phyloP scores from a whole-genome alignment of 2,888 invertebrate species.

The Philhelius pedissequus region DNA sequence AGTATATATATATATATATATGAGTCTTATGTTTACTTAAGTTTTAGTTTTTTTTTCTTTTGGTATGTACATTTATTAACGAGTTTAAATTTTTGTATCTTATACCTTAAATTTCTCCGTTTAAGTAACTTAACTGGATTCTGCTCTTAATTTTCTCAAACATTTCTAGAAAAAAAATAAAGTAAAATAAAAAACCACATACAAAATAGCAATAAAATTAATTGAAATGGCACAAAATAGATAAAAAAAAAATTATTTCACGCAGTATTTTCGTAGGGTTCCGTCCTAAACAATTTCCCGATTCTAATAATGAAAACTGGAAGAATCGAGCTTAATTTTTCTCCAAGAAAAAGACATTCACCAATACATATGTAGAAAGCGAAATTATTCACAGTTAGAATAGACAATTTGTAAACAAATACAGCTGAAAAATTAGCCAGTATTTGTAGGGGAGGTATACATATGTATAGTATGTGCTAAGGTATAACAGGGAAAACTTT shows the following conservation, averaged over 20 bases:
- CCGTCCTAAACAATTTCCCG: slow-evolving; percentile 33
- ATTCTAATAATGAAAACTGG: slow-evolving; percentile 58
- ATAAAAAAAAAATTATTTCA: slow-evolving; percentile 21
- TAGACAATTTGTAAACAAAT: slow-evolving; percentile 51
- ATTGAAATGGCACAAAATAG: too few relatives aligned
- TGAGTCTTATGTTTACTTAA: slow-evolving; percentile 24
- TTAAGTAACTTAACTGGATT: slow-evolving; percentile 35
- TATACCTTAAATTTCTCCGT: slow-evolving; percentile 49
- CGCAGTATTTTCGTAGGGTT: slow-evolving; percentile 49
- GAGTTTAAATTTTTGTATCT: slow-evolving; percentile 37
- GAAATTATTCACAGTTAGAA: slow-evolving; percentile 28
- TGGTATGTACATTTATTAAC: slow-evolving; percentile 2
- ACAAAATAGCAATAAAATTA: too few relatives aligned
- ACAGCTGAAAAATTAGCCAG: slow-evolving; percentile 35
- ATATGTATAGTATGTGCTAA: slow-evolving; percentile 24
- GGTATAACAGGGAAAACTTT: slow-evolving; percentile 62
- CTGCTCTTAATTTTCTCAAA: slow-evolving; percentile 31
- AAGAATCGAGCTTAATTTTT: slow-evolving; percentile 52
- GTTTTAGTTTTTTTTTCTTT: slow-evolving; percentile 13
- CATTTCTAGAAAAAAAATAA: slow-evolving; percentile 49
- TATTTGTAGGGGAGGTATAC: slow-evolving; percentile 19
- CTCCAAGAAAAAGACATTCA: slow-evolving; percentile 37
- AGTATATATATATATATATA: slow-evolving; percentile 37
- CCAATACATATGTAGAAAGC: background rate
- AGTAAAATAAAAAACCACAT: too few relatives aligned